A percentile compares a stretch with the other conserved stretches of the same genome.
These are phyloP conservation scores for Campylomormyrus tamandua DNA, from an alignment of 2,113 vertebrate genomes.

Conservation along the genomic window DNA sequence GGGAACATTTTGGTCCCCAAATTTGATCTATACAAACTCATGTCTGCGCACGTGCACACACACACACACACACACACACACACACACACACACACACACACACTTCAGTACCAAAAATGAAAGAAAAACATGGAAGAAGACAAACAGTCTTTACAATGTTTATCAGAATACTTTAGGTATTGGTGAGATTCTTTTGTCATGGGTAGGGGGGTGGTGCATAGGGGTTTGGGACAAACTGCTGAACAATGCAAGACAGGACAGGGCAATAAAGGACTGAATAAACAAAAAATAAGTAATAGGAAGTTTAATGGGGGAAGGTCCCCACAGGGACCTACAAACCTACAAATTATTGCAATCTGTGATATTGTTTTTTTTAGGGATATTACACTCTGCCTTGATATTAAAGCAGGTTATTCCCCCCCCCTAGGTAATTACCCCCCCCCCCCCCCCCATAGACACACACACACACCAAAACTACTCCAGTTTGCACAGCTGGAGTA, in stretches of 20 bases:
- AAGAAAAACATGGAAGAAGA: no score
- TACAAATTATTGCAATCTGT: not conserved
- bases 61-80: no score
- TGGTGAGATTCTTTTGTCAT: not conserved
- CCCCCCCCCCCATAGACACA: not conserved
- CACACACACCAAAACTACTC: not conserved
- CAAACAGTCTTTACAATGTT: not conserved
- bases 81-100: no score
- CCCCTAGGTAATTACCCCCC: not conserved
- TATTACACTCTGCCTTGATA: not conserved
- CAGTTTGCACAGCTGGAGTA: not conserved
- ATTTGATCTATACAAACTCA: no score
- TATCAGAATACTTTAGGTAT: not conserved
- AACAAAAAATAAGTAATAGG: not conserved
- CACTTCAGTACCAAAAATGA: no score
- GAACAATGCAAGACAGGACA: not conserved
- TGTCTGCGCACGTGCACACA: no score
- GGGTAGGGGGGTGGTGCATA: not conserved
- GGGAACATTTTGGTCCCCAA: no score
- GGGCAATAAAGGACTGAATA: not conserved
- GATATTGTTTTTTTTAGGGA: not conserved
- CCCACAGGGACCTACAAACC: not conserved
- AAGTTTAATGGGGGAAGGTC: not conserved
- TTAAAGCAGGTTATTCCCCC: not conserved
- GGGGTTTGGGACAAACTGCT: not conserved